Base-by-base conservation (phyloP, 2,888 invertebrate species). In the Leptinotarsa haldemani region DNA sequence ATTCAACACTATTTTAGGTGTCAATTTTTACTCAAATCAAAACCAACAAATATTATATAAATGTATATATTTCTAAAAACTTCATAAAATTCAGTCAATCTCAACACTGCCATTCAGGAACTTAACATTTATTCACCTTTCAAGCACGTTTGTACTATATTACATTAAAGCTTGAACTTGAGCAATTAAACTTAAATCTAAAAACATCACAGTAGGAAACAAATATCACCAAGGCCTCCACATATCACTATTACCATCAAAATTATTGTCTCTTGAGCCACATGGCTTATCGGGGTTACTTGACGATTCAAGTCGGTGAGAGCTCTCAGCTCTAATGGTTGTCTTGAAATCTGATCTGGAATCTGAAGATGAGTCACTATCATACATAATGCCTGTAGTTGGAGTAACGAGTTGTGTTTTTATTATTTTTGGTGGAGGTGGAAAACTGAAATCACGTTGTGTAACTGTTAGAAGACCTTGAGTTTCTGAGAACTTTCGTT, bases 221-320 rank as follows among this genome's bases (percentile, higher is more conserved):
- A n/a, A 52, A 40, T 64, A 78, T 85, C 83, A 88, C 88, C 88
- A 88, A 40, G 88, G 88, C 72, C 87, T 83, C 88, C 88, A 88
- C 88, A 88, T 87, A 78, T 85, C 83, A 76, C 83, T 85, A 77
- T 80, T 83, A 48, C 80, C 74, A 46, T 82, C 84, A 9, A 74
- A 65, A 67, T 79, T 80, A 61, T 77, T 76, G 40, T 78, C 74
- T 52, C 58, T 76, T 16, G 74, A 71, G 25, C 72, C 48, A 46
- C 77, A 65, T 13, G 76, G 70, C n/a, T 65, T 70, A 25, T 67
- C 69, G 9, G 65, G 47, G 20, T 56, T 46, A 64, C 50, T 73
- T 64, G 61, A 47, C 4, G 20, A 25, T 30, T 76, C 73, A 22
- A 20, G 18, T n/a, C 53, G 61, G 20, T 48, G 46, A 12, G 48